phyloP scores from a whole-genome alignment of 2,888 invertebrate genomes.

The Dinocampus coccinellae region DNA sequence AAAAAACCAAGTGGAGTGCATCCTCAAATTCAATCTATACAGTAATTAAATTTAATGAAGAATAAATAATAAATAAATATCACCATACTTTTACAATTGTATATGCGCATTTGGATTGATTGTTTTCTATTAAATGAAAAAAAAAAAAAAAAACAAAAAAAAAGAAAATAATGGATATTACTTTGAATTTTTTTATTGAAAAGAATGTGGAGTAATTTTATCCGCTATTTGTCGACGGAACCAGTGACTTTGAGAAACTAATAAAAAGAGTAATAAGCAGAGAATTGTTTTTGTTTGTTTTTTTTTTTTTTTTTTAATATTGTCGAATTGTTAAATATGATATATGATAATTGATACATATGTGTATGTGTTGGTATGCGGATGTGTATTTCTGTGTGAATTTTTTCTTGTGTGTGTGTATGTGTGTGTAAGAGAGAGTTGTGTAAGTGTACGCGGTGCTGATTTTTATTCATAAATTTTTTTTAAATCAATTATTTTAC shows the following conservation, averaged over 20 bases:
- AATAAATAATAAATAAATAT: slow-evolving; percentile 16
- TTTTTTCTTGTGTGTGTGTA: neutral
- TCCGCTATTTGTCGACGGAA: neutral
- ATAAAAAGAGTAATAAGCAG: neutral
- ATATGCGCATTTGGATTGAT: neutral
- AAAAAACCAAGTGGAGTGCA: neutral
- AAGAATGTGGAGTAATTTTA: neutral
- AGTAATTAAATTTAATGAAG: slow-evolving; percentile 23
- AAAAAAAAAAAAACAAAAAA: neutral
- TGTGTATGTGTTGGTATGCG: neutral
- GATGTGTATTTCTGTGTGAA: neutral
- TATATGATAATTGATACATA: neutral
- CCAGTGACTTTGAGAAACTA: neutral
- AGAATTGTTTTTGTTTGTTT: neutral
- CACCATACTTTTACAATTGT: neutral
- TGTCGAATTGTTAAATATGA: neutral
- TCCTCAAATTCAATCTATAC: neutral
- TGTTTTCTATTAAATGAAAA: neutral
- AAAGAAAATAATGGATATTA: too few species aligned
- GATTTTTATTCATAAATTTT: slow-evolving; percentile 1
- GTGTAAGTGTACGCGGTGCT: neutral
- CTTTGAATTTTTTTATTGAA: neutral
- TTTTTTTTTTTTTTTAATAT: neutral
- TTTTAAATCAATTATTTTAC: neutral
- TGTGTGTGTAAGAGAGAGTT: neutral